Base-by-base conservation (phyloP, 2,888 invertebrate species). In the Campopleginae sp. region DNA sequence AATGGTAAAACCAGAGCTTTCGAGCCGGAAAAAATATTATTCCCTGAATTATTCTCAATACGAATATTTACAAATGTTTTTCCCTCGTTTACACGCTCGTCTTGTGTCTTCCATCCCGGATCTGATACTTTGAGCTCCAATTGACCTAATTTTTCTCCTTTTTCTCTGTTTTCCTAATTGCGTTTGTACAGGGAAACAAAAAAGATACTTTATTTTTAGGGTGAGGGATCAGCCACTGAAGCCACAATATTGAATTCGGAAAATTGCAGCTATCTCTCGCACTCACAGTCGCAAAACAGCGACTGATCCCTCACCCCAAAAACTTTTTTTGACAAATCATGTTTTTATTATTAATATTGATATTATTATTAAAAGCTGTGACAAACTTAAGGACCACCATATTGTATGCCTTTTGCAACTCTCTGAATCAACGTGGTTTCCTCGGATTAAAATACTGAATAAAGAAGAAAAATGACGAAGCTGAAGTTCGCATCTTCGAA, bases 401-500 rank as follows among this genome's bases (percentile, higher is more conserved):
- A 85, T 72, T 74, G 42, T 77, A 85, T 85, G 85, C 88, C 81
- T 88, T 87, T 86, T 87, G 70, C 87, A 88, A 89, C 84, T 86
- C 86, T 76, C 81, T 84, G 86, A 80, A 86, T 74, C 77, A 87
- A 88, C 88, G 86, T 87, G 86, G 88, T 88, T 90, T 89, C 88
- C 89, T 89, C 88, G 87, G 89, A 88, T 89, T 89, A 88, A 86
- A 31, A 65, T 66, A 66, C 63, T 42, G 68, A 70, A 78, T 65
- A 51, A 23, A 44, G 17, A 76, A 76, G 5, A 38, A 51, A 68
- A 38, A n/a, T n/a, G n/a, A n/a, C n/a, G n/a, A n/a, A n/a, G n/a
- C n/a, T n/a, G n/a, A n/a, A n/a, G n/a, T n/a, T n/a, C n/a, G n/a
- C n/a, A n/a, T n/a, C n/a, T n/a, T n/a, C n/a, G n/a, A n/a, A n/a